Evolutionary conservation across 2,888 invertebrate species (phyloP), one percentile per base, ranked within the genome.

Genomic region (Drosophila neonasuta): DNA sequence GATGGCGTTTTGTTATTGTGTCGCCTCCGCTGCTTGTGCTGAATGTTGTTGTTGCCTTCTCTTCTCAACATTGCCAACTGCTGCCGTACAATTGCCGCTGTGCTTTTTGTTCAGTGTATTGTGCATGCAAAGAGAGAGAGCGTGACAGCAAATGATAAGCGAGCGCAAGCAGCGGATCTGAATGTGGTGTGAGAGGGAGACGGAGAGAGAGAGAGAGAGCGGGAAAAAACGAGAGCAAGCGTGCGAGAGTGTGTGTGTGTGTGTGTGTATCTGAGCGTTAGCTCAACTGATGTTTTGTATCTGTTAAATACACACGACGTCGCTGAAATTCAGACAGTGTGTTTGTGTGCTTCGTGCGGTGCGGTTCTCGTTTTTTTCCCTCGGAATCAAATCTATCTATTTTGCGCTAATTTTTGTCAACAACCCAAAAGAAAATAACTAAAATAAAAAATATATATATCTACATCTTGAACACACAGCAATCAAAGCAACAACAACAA

Each of bases 331-430:
- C 73, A 79, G 74, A 74, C 88, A 89, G 80, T 88, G 87, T 89
- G 88, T 89, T 81, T 87, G 84, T 88, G 88, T 88, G 79, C 79
- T 86, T 88, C 87, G 89, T 88, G 79, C 84, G 84, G 86, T 89
- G 74, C 83, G 85, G 86, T 89, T 89, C 78, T 84, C 71, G 81
- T 73, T 86, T 71, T 74, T 74, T 79, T 82, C 69, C 73, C 61
- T 70, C 68, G 64, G 61, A 72, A 64, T 50, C 11, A 36, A 68
- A 55, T 74, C 64, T 61, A 68, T 60, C 74, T 77, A 80, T 70
- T 83, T 83, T 86, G 86, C 78, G 87, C 86, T 81, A 82, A 76
- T 82, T 79, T 85, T 85, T 86, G 80, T 81, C 82, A 76, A 84
- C 79, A 84, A 84, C 65, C 65, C 51, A 81, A 84, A 74, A 49